Evolutionary conservation across 2,888 invertebrate species (phyloP), one percentile per base, ranked within the genome.

Genomic region (Cheilosia soror): DNA sequence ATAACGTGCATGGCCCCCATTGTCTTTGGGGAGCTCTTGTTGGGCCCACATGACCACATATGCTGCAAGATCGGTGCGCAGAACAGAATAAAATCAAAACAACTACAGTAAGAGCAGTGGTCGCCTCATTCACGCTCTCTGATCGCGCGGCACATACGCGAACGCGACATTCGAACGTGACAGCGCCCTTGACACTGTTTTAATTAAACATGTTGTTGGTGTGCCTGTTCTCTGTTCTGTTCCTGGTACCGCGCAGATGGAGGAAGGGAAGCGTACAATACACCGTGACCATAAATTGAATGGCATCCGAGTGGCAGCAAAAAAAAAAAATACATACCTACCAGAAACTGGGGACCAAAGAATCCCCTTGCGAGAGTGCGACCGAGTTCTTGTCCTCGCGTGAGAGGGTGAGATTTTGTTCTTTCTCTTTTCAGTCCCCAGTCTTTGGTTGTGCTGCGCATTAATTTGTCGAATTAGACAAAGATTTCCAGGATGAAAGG

Each of bases 151-250:
- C 27, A 37, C 66, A 55, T 63, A 58, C 51, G 58, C 44, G 75
- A 53, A 58, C 51, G 58, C 44, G 75, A 53, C 55, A 69, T 79
- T 65, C 33, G 71, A 73, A 80, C 76, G 76, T 66, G 75, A 55
- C 66, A 80, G 80, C 66, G 84, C 80, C 84, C 76, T 85, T 85
- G 84, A 80, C 84, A 85, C 84, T 80, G 71, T 85, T 85, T 85
- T 85, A 76, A 76, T 85, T 85, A 76, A 69, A 51, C 51, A 51
- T 51, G 27, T 55, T 44, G 62, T 68, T 63, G 37, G 71, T 72
- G 15, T 58, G 29, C 13, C 11, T 44, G 47, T 15, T 44, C 57
- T 20, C 15, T 33, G 49, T 13, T 27, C 20, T 13, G 44, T 51
- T 40, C 33, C 25, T 42, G 68, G 42, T 25, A 58, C 27, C 27